Evolutionary conservation across 92 coral and sea anemone species (phyloP).

Genomic region (Pocillopora meandrina): DNA sequence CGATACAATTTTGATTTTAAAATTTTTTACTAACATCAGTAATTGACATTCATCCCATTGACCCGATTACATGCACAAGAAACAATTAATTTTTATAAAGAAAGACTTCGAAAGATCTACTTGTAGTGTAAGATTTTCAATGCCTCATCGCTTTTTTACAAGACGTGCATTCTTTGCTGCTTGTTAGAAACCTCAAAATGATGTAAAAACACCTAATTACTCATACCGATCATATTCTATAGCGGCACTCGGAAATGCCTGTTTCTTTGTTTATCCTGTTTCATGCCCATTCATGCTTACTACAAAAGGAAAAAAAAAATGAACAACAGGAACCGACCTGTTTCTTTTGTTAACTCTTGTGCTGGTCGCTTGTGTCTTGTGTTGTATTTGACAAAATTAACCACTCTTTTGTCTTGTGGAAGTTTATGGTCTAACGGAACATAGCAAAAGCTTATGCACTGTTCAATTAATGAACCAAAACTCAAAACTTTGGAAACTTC

Average conservation of each 20-base stretch:
- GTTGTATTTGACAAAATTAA: background rate
- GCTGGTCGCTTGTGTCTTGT: background rate
- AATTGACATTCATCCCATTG: background rate
- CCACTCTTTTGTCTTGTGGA: too few relatives aligned
- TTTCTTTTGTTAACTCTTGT: background rate
- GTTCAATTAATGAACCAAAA: too few relatives aligned
- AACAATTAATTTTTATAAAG: constrained; percentile 3
- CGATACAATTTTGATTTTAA: background rate
- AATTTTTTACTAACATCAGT: background rate
- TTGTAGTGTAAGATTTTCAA: background rate
- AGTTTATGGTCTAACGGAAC: background rate
- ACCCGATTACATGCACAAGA: background rate
- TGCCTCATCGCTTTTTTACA: background rate
- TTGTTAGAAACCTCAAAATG: background rate
- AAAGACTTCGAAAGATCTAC: background rate
- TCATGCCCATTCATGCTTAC: background rate
- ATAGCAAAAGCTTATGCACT: too few relatives aligned
- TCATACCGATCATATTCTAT: background rate
- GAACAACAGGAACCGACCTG: background rate
- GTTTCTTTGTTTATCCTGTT: background rate
- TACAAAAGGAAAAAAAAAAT: background rate
- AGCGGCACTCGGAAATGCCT: background rate
- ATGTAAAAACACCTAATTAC: background rate
- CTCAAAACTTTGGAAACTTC: too few relatives aligned
- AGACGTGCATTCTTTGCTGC: background rate